Base-by-base conservation (phyloP, 2,113 vertebrate species). In the Tichodroma muraria region DNA sequence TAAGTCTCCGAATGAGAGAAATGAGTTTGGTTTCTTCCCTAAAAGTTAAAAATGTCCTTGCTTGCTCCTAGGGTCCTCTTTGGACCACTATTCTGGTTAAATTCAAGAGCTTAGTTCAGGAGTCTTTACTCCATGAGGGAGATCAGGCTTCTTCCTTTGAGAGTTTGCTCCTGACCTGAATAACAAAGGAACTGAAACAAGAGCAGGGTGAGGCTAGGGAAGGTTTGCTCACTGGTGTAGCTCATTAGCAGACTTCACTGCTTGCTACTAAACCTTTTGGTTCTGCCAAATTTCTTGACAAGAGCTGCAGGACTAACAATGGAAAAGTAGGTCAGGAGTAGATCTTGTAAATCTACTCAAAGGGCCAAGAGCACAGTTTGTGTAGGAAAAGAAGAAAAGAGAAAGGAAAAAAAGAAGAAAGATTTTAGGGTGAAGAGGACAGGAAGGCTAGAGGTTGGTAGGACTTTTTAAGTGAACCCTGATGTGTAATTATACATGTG, bases 241-340 rank as follows among this genome's bases (percentile, higher is more conserved):
- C 80, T 95, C 82, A 63, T 95, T 95, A 91, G 88, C 83, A 72
- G 49, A 61, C 72, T 68, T 86, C 0, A 0, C 37, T 93, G 85
- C 82, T 60, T 96, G 80, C 82, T n/a, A 12, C 76, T 33, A 64
- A 90, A 54, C 56, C 69, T 90, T 94, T 90, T 75, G 80, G 70
- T 93, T 83, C 82, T 95, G 93, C 92, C 95, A 95, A 90, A 69
- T 93, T 95, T 83, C 83, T 79, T 93, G 88, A 94, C 80, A 82
- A 83, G 85, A 60, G 80, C 88, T 86, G 42, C 57, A 92, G 50
- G 57, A 94, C 60, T 75, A 65, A 95, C 90, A 94, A 52, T 84
- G 84, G 65, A 60, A 88, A 97, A 96, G 47, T 93, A 92, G 96
- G 96, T 93, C 94, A 90, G 80, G 70, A 89, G 53, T 79, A 92